Conservation (phyloP, 2,888 invertebrate genomes). For the Sarcophaga variegata region DNA sequence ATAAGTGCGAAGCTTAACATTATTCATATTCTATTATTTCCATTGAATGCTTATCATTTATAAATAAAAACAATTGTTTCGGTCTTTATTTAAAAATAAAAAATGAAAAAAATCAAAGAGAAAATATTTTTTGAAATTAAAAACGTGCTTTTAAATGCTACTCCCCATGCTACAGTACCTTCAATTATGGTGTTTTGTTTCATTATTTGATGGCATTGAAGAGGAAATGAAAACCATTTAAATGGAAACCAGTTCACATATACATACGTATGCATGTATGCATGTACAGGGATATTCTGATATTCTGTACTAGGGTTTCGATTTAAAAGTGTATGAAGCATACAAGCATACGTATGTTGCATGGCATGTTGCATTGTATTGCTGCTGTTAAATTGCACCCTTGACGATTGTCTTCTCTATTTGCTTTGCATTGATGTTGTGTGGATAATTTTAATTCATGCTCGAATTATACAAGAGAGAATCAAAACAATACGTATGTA, state of each 20-base stretch:
- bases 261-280: background rate
- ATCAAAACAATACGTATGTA: too few species aligned
- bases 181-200: background rate
- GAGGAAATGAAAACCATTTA: background rate
- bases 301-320: background rate
- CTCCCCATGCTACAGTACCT: background rate
- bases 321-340: background rate
- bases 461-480: too few species aligned
- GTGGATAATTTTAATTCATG: too few species aligned
- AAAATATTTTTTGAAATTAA: background rate
- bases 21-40: background rate
- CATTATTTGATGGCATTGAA: background rate
- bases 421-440: background rate
- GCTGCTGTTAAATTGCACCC: background rate
- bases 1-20: background rate
- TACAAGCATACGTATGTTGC: too few species aligned
- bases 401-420: conserved; percentile 1
- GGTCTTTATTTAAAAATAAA: background rate
- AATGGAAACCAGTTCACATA: background rate
- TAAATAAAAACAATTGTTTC: background rate
- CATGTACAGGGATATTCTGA: background rate
- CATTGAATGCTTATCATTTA: background rate
- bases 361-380: background rate
- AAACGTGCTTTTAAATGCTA: background rate
- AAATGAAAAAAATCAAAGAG: background rate